Conservation (phyloP, 2,797 vertebrate species). For the Chromis chromis region DNA sequence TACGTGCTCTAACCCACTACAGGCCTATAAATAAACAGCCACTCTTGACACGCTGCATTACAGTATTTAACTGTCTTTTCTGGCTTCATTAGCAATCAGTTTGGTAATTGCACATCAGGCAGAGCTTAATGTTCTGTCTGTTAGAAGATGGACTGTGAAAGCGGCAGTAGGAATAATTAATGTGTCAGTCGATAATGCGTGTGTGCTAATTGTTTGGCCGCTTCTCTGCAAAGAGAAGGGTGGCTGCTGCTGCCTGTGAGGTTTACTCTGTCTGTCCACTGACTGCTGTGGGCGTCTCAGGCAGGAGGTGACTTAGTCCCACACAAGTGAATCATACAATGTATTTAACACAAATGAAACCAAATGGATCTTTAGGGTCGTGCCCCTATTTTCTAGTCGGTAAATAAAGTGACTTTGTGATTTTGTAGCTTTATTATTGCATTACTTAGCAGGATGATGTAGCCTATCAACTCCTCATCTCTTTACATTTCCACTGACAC, state of each 20-base stretch:
- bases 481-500: no score
- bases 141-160: slow-evolving; percentile 25
- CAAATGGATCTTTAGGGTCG: not conserved
- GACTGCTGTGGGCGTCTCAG: slow-evolving; percentile 5
- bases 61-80: slow-evolving; percentile 16
- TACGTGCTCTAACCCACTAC: not conserved
- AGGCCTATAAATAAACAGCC: not conserved
- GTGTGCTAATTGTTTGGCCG: slow-evolving; percentile 36
- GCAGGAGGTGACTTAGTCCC: not conserved
- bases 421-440: not conserved
- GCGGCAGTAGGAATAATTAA: slow-evolving; percentile 40
- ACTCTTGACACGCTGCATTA: not conserved
- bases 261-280: not conserved
- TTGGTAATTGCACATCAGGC: slow-evolving; percentile 49
- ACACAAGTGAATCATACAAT: not conserved
- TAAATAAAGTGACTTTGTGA: not conserved
- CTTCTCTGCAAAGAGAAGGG: slow-evolving; percentile 10
- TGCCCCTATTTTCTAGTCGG: not conserved
- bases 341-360: not conserved
- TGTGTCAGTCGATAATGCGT: slow-evolving; percentile 24
- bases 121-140: slow-evolving; percentile 37
- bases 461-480: no score
- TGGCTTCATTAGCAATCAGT: slow-evolving; percentile 41
- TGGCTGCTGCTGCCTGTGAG: not conserved
- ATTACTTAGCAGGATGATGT: no score